Evolutionary conservation across 2,888 invertebrate species (phyloP).

Genomic region (Xestia sexstrigata): DNA sequence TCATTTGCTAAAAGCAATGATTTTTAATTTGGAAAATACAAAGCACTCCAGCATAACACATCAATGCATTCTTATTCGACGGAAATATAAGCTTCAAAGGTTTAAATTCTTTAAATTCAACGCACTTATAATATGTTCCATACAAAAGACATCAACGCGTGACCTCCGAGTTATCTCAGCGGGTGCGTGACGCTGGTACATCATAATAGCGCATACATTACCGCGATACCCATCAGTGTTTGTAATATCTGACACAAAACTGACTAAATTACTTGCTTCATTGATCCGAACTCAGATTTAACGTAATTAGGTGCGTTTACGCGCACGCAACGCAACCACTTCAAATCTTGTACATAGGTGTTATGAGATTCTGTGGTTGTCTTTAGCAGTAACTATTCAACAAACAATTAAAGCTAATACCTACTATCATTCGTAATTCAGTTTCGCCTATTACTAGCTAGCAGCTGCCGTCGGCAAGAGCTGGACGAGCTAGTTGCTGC

Average conservation of each 20-base stretch:
- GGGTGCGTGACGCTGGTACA: conserved; percentile 20
- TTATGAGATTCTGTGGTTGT: neutral
- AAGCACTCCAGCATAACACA: neutral
- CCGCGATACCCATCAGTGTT: conserved; percentile 11
- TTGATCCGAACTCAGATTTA: conserved; percentile 16
- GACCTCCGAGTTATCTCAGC: neutral
- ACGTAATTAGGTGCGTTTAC: conserved; percentile 17
- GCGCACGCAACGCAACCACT: conserved; percentile 40
- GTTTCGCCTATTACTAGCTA: neutral
- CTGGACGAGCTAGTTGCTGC: neutral
- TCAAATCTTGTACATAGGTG: neutral
- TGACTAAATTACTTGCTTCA: conserved; percentile 31
- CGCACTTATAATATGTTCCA: neutral
- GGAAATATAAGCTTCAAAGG: neutral
- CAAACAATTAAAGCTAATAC: neutral
- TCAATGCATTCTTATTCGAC: neutral
- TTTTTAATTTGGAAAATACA: neutral
- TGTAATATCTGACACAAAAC: conserved; percentile 22
- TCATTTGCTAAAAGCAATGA: neutral
- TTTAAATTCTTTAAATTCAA: neutral
- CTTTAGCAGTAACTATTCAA: neutral
- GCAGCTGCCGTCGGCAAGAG: neutral
- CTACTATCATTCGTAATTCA: conserved; percentile 1
- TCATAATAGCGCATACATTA: conserved; percentile 10
- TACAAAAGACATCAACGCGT: conserved; percentile 64